Evolutionary conservation across 2,888 invertebrate species (phyloP), one percentile per base, ranked within the genome.

Genomic region (Melitaea athalia): DNA sequence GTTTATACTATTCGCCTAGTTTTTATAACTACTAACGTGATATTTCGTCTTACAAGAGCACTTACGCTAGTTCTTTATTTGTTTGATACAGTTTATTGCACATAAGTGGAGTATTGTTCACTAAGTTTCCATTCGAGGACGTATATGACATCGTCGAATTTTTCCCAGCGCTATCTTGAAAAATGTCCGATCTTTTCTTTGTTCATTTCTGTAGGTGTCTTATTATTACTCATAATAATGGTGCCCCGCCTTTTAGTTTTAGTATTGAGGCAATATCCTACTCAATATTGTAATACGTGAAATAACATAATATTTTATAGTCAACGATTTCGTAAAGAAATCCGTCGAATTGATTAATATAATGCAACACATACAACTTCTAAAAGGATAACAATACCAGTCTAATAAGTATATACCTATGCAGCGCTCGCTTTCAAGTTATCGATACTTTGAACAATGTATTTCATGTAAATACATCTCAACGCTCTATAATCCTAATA

Each of bases 1-100:
- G 87, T 90, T 89, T 88, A 88, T 88, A 88, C 83, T 79, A 85
- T 85, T 81, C 86, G 81, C 84, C 83, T 86, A 86, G 83, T 86
- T 90, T 89, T 90, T 91, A 91, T 85, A 86, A 86, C 85, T 88
- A 86, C 85, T 87, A 85, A 88, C 87, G 78, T 77, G 76, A 85
- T 85, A 87, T 88, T 85, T 86, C 80, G 82, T 83, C 84, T 82
- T 76, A 83, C 81, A 80, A 81, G 79, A 82, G 81, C 81, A 81
- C 84, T 85, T 85, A 83, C 47, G 47, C 24, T 60, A 59, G 60
- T 47, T 60, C 47, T 60, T 60, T 60, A 60, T 57, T 85, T 84
- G 82, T 85, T 84, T 83, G 82, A 85, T 87, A 86, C 79, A 84
- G 81, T 87, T 87, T 88, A 87, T 87, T 82, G 82, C 80, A 78